These are phyloP conservation scores for Diplodus puntazzo DNA, from an alignment of 2,797 vertebrate species.

Conservation along the genomic window DNA sequence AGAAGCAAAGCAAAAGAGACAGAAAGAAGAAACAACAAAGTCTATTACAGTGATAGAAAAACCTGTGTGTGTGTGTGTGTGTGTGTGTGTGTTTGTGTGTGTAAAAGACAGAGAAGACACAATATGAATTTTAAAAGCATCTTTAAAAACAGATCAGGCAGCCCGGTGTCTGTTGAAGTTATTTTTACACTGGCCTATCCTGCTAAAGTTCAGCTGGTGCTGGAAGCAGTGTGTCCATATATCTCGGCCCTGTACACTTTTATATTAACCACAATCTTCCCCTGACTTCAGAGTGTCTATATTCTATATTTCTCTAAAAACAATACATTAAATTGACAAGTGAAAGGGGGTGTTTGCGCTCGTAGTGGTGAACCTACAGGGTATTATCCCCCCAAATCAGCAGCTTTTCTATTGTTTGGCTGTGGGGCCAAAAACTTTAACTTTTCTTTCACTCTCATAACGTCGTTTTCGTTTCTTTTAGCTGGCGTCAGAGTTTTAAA, in stretches of 20 bases:
- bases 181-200: not conserved
- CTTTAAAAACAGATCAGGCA: conserved; percentile 8
- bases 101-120: conserved; percentile 8
- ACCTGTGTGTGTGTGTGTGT: conserved; percentile 10
- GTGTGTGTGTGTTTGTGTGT: not conserved
- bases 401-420: not conserved
- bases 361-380: not conserved
- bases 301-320: not conserved
- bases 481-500: not conserved
- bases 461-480: not conserved
- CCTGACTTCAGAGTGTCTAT: not conserved
- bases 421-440: not conserved
- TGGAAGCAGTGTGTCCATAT: too few relatives aligned
- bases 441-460: not conserved
- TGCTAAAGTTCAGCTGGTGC: not conserved
- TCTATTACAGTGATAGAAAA: conserved; percentile 25
- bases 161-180: not conserved
- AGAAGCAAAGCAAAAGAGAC: conserved; percentile 37
- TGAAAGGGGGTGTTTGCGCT: not conserved
- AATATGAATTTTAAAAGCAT: conserved; percentile 41
- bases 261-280: not conserved
- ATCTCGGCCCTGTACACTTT: not conserved
- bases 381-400: not conserved
- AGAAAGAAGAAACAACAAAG: conserved; percentile 24
- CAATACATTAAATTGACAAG: not conserved